Base-by-base conservation (phyloP, 2,797 vertebrate species). In the Sparidentex hasta region DNA sequence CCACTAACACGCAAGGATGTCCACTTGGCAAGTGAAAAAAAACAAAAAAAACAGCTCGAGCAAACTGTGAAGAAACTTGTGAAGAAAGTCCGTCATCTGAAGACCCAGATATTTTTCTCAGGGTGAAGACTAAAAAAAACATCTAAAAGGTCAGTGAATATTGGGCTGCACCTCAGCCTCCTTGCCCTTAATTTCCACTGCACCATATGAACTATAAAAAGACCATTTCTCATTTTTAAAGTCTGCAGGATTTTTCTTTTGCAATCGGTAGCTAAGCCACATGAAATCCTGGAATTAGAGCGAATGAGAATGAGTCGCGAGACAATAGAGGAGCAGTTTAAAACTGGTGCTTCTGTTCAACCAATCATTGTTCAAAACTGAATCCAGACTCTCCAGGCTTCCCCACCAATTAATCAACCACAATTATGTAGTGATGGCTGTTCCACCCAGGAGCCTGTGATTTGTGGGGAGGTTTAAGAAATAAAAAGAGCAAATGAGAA, bases 71-170 rank as follows among this genome's bases (percentile, higher is more conserved):
- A 27, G 25, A 27, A 27, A 27, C 21, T 68, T 29, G 8, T 43
- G 25, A 50, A 66, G 17, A 67, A 65, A 38, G 7, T 57, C 51
- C 18, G 43, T 14, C 29, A 52, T 73, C 47, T 33, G 48, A 71
- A 78, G 38, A 67, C n/a, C 3, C 7, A 23, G 44, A 52, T 18
- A 55, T 74, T 67, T 66, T 61, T 41, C 21, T 66, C 16, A 68
- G 2, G 20, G 5, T 44, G 33, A 74, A 59, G 55, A 65, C 21
- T 25, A 76, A 75, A 77, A 75, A 76, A 48, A 67, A 73, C 38
- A 85, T 54, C 33, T 78, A 8, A 88, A 90, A 87, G 71, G 87
- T 87, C 81, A 82, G 68, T 72, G 75, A 77, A 75, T 83, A 77
- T 71, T 76, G 65, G 77, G 70, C 41, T 67, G 68, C 51, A 23